These are phyloP conservation scores for Heliopora coerulea DNA, from an alignment of 92 coral and sea anemone genomes.

Conservation along the genomic window DNA sequence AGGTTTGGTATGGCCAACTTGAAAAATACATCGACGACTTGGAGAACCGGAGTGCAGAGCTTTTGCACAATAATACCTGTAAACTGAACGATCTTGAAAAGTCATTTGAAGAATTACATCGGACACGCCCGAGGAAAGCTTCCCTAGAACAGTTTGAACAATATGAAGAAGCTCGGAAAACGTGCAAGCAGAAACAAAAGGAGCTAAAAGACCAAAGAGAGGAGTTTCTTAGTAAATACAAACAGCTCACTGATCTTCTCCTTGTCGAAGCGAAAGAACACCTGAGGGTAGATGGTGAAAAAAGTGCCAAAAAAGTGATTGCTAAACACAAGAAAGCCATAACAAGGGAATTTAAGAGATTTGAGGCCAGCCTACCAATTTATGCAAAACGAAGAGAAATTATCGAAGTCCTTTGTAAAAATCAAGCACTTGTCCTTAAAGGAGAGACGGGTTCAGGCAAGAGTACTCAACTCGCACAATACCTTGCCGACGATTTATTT, in stretches of 20 bases:
- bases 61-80: not conserved
- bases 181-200: constrained; percentile 52
- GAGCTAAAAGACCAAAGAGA: constrained; percentile 55
- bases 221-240: constrained; percentile 47
- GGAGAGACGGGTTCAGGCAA: too few relatives aligned
- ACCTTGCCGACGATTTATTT: constrained; percentile 74
- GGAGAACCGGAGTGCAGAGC: constrained; percentile 19
- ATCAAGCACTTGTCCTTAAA: constrained; percentile 71
- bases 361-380: constrained; percentile 73
- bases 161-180: constrained; percentile 38
- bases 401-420: constrained; percentile 48
- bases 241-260: constrained; percentile 27
- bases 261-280: constrained; percentile 27
- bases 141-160: constrained; percentile 47
- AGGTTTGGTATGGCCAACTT: not conserved
- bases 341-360: constrained; percentile 61
- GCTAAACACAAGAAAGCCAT: constrained; percentile 1
- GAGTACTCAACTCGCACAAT: constrained; percentile 90
- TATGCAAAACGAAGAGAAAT: constrained; percentile 73
- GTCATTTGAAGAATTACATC: not conserved
- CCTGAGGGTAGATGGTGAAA: not conserved
- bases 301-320: not conserved
- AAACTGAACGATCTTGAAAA: constrained; percentile 6
- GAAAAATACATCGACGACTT: not conserved
- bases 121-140: constrained; percentile 20